These are phyloP conservation scores for Drosophila formosana DNA, from an alignment of 2,888 invertebrate species.

Conservation along the genomic window DNA sequence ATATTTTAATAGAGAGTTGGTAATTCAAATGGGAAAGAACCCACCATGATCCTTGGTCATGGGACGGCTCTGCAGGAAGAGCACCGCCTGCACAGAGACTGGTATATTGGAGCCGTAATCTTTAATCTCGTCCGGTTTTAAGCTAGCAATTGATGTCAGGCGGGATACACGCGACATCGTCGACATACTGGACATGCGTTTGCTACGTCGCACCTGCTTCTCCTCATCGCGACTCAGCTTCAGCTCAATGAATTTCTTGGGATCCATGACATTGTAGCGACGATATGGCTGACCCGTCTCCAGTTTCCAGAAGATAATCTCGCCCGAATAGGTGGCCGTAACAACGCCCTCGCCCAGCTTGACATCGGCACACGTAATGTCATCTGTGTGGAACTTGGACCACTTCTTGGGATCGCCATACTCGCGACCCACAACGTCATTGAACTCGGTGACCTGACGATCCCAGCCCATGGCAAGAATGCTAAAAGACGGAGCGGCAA, in stretches of 20 bases:
- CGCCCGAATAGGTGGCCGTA: conserved; percentile 91
- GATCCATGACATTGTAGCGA: conserved; percentile 83
- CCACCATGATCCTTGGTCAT: conserved; percentile 85
- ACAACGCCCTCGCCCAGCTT: conserved; percentile 89
- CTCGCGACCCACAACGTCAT: conserved; percentile 86
- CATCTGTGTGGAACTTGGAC: conserved; percentile 90
- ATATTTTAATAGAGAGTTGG: not conserved
- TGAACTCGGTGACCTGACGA: conserved; percentile 89
- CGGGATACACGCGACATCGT: not conserved
- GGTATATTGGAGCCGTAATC: conserved; percentile 80
- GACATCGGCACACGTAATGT: conserved; percentile 90
- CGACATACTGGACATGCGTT: conserved; percentile 30
- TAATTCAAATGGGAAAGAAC: rapidly evolving
- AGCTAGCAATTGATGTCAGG: not conserved
- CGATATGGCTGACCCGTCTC: conserved; percentile 92
- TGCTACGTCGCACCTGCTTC: conserved; percentile 38
- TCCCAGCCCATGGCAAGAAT: conserved; percentile 93
- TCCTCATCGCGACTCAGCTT: conserved; percentile 62
- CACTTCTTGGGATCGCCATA: conserved; percentile 89
- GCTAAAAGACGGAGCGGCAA: conserved; percentile 77
- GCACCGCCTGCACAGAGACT: conserved; percentile 88
- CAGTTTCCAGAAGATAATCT: conserved; percentile 92
- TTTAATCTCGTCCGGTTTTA: conserved; percentile 35
- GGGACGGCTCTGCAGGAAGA: conserved; percentile 89
- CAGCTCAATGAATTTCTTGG: conserved; percentile 82